Evolutionary conservation across 2,888 invertebrate species (phyloP).

Genomic region (Coleophora deauratella): DNA sequence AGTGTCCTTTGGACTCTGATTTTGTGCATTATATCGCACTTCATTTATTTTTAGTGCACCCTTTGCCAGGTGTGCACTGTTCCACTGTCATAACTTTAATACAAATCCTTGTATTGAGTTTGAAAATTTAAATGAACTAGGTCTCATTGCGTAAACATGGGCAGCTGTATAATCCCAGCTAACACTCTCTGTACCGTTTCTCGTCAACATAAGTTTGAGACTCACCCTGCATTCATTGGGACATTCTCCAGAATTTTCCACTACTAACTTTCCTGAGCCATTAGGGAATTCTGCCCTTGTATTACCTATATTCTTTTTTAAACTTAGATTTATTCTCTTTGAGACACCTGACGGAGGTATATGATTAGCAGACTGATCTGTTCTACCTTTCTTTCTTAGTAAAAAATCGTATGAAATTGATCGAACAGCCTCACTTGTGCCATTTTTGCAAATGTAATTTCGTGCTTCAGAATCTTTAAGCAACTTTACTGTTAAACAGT

Average conservation of each 20-base stretch:
- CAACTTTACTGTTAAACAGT: conserved; percentile 74
- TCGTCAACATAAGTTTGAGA: conserved; percentile 72
- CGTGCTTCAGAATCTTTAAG: conserved; percentile 69
- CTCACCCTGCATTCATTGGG: conserved; percentile 79
- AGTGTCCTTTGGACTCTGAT: conserved; percentile 59
- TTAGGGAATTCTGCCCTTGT: conserved; percentile 74
- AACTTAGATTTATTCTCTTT: conserved; percentile 69
- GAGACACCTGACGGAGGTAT: conserved; percentile 42
- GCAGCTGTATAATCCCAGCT: conserved; percentile 77
- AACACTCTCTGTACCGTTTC: conserved; percentile 65
- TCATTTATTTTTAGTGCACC: conserved; percentile 64
- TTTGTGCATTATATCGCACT: conserved; percentile 57
- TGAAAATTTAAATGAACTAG: conserved; percentile 78
- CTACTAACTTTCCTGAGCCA: conserved; percentile 77
- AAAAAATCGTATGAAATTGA: conserved; percentile 45
- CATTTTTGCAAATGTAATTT: conserved; percentile 75
- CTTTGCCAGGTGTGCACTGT: conserved; percentile 65
- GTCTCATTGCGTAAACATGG: conserved; percentile 82
- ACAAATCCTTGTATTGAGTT: conserved; percentile 82
- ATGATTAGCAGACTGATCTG: conserved; percentile 38
- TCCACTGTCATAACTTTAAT: conserved; percentile 89
- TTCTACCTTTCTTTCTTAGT: conserved; percentile 44
- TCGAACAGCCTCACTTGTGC: conserved; percentile 70
- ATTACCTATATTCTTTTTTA: conserved; percentile 71
- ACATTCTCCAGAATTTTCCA: conserved; percentile 82